Evolutionary conservation across 2,113 vertebrate species (phyloP).

Genomic region (Heptranchias perlo): DNA sequence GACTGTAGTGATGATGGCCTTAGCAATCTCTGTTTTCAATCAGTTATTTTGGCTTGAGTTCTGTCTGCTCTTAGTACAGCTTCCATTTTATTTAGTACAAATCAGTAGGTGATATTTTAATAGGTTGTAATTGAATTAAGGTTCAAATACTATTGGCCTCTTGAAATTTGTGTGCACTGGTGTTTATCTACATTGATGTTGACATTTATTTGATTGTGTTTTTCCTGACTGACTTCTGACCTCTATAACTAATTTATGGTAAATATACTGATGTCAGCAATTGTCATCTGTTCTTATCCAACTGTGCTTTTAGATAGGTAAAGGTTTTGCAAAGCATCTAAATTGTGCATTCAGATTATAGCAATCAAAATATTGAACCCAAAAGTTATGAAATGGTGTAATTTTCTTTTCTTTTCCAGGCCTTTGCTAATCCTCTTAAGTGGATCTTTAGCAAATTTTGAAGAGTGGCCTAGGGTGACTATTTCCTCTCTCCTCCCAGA

Average conservation of each 20-base stretch:
- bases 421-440: neutral
- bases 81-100: neutral
- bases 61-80: neutral
- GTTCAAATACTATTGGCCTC: neutral
- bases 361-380: neutral
- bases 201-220: neutral
- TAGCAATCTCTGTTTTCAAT: slow-evolving; percentile 14
- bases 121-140: neutral
- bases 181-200: neutral
- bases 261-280: neutral
- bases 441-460: neutral
- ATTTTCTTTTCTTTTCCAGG: neutral
- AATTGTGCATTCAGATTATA: neutral
- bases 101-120: neutral
- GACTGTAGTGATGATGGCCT: neutral
- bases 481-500: neutral
- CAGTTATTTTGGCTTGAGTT: slow-evolving; percentile 8
- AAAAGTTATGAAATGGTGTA: neutral
- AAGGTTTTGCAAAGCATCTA: neutral
- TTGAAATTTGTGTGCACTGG: neutral
- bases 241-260: neutral
- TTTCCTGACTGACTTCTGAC: neutral
- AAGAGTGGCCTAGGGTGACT: neutral
- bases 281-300: neutral
- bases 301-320: neutral